phyloP scores from a whole-genome alignment of 2,113 vertebrate species.

The Prunella fulvescens region DNA sequence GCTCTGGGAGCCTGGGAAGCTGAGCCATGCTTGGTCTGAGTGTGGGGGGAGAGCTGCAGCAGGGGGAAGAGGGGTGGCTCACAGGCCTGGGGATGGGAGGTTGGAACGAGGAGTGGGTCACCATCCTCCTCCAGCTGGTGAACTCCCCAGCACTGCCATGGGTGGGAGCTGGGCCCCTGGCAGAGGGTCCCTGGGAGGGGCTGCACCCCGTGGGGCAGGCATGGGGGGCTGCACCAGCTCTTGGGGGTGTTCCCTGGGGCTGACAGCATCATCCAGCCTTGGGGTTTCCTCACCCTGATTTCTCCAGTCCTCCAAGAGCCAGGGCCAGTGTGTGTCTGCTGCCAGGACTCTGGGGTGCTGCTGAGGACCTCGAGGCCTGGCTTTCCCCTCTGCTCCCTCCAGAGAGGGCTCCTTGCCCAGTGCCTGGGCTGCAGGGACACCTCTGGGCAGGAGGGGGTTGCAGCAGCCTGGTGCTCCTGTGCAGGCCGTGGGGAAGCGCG shows the following conservation, averaged over 20 bases:
- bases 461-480: neutral
- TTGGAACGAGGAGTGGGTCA: no score
- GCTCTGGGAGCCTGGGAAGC: neutral
- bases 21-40: neutral
- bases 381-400: neutral
- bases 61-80: rapidly evolving
- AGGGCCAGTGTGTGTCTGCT: neutral
- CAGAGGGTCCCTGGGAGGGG: neutral
- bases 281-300: neutral
- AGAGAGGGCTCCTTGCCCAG: neutral
- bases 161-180: neutral
- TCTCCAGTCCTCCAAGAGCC: neutral
- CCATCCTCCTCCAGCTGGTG: neutral
- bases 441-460: neutral
- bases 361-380: rapidly evolving
- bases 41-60: neutral
- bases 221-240: neutral
- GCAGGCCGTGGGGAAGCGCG: neutral
- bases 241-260: neutral
- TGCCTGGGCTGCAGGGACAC: neutral
- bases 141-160: rapidly evolving
- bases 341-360: neutral
- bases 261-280: neutral
- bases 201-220: rapidly evolving
- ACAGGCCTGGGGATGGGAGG: neutral